These are phyloP conservation scores for Macaria notata DNA, from an alignment of 2,888 invertebrate species.

Conservation along the genomic window DNA sequence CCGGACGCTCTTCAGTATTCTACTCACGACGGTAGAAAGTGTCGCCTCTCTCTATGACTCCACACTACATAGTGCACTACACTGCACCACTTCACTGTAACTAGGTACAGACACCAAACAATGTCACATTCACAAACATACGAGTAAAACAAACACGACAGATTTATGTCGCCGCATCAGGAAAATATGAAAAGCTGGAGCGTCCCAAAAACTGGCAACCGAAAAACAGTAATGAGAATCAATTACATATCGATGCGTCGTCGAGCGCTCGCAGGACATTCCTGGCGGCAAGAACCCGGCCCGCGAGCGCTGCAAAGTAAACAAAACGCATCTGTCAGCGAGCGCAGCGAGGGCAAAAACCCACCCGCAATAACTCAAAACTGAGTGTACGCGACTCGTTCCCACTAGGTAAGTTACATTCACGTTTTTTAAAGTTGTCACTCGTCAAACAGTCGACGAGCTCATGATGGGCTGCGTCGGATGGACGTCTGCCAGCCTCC, in stretches of 20 bases:
- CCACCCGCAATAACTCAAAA: conserved; percentile 72
- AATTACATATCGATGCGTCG: conserved; percentile 29
- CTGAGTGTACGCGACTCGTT: conserved; percentile 53
- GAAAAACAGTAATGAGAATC: conserved; percentile 31
- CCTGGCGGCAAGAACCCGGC: conserved; percentile 31
- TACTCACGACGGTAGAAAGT: conserved; percentile 57
- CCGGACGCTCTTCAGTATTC: conserved; percentile 56
- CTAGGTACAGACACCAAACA: background rate
- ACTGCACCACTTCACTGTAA: background rate
- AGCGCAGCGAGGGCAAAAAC: conserved; percentile 45
- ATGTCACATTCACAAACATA: background rate
- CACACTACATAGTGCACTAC: conserved; percentile 9
- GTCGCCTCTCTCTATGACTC: conserved; percentile 31
- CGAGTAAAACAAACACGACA: conserved; percentile 2
- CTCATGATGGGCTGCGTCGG: conserved; percentile 77
- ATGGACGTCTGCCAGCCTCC: conserved; percentile 77
- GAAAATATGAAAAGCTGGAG: conserved; percentile 15
- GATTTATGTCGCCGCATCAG: conserved; percentile 8
- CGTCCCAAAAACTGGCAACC: conserved; percentile 18
- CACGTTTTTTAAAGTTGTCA: conserved; percentile 76
- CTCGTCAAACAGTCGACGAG: conserved; percentile 75
- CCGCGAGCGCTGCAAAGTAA: conserved; percentile 54
- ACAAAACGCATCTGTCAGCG: conserved; percentile 61
- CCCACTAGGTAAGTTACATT: conserved; percentile 69
- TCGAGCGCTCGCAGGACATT: conserved; percentile 15